Percentiles rank a stretch among this genome's conserved stretches.
phyloP scores from a whole-genome alignment of 2,113 vertebrate species.

The Gavia stellata region DNA sequence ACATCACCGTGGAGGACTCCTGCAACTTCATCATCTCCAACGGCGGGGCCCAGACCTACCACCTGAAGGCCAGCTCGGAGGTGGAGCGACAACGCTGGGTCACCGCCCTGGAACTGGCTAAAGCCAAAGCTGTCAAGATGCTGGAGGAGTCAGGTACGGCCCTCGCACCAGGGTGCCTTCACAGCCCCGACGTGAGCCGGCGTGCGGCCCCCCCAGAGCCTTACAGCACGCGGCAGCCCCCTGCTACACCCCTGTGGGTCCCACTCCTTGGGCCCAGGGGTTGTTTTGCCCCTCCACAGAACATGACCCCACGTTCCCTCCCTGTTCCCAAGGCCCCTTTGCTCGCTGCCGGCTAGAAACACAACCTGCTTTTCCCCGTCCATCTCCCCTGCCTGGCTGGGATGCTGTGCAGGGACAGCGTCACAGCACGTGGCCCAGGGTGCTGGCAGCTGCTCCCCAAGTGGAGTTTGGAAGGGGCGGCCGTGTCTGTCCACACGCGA shows the following conservation, averaged over 20 bases:
- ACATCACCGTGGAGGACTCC: constrained; percentile 93
- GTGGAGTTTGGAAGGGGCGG: background rate
- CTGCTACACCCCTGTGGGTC: rapidly evolving
- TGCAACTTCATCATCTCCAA: constrained; percentile 98
- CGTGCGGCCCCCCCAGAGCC: background rate
- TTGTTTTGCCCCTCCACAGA: background rate
- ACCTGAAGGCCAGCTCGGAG: constrained; percentile 93
- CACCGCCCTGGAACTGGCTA: constrained; percentile 92
- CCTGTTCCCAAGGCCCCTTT: background rate
- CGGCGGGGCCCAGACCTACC: constrained; percentile 93
- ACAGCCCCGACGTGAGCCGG: rapidly evolving
- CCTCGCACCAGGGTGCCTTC: rapidly evolving
- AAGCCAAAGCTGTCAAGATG: constrained; percentile 92
- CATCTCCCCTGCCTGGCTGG: rapidly evolving
- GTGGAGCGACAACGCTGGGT: constrained; percentile 96
- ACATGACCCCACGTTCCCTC: rapidly evolving
- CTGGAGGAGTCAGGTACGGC: constrained; percentile 87
- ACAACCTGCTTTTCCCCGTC: rapidly evolving
- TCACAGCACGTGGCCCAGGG: background rate
- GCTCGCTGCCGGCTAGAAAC: rapidly evolving
- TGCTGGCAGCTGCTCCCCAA: too few species aligned
- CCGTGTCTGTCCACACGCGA: rapidly evolving
- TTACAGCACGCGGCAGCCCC: rapidly evolving
- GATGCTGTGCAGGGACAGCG: background rate
- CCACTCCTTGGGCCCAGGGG: rapidly evolving